Percentiles rank a stretch among this genome's conserved stretches.
These are phyloP conservation scores for Hemiscyllium ocellatum DNA, from an alignment of 2,113 vertebrate genomes.

Conservation along the genomic window DNA sequence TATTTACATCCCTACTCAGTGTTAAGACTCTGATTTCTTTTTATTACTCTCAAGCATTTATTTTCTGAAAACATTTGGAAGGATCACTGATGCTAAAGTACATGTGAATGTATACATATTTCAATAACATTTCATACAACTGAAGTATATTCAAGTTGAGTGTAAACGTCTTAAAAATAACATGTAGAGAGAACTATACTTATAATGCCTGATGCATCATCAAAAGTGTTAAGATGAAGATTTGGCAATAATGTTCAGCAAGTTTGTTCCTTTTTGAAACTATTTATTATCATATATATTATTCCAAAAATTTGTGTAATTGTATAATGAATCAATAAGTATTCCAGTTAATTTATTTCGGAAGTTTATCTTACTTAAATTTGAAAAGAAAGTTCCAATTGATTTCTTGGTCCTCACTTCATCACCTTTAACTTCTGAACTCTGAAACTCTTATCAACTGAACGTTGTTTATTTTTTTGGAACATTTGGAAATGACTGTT, in stretches of 20 bases:
- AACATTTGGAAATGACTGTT: background rate
- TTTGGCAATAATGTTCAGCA: background rate
- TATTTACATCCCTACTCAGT: too few relatives aligned
- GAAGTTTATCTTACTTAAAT: background rate
- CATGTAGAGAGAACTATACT: background rate
- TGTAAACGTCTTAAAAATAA: background rate
- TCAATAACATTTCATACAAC: background rate
- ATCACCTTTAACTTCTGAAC: background rate
- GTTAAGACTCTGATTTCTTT: too few relatives aligned
- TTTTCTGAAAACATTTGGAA: background rate
- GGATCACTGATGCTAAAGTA: background rate
- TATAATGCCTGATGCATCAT: background rate
- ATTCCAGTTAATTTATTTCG: background rate
- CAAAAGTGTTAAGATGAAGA: background rate
- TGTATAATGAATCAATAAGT: background rate
- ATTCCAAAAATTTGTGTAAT: background rate
- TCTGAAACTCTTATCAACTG: background rate
- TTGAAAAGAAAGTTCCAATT: background rate
- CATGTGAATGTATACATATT: background rate
- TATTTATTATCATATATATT: background rate
- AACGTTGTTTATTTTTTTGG: background rate
- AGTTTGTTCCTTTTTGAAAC: background rate
- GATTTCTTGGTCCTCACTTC: background rate
- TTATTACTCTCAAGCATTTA: background rate
- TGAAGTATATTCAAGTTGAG: background rate